Conservation (phyloP, 2,113 vertebrate genomes). For the Morphnarchus princeps region DNA sequence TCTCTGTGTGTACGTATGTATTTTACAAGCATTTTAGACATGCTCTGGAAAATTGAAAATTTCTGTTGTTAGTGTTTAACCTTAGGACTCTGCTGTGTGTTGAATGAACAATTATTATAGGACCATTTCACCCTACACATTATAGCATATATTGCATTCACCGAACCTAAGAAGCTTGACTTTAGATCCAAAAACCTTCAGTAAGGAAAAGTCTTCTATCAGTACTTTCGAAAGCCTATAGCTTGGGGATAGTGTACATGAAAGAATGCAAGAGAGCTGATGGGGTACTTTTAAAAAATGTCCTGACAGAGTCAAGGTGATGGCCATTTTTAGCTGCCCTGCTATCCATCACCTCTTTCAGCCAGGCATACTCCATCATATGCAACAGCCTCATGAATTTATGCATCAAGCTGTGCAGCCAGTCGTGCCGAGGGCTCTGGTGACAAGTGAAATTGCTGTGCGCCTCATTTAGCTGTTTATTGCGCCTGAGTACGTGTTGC, state of each 20-base stretch:
- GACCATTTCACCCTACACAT: slow-evolving; percentile 29
- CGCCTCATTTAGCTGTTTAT: slow-evolving; percentile 89
- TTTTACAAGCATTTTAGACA: background rate
- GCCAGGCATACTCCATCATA: slow-evolving; percentile 87
- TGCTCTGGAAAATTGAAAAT: background rate
- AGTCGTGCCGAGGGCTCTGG: slow-evolving; percentile 85
- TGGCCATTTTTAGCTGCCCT: slow-evolving; percentile 86
- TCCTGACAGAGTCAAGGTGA: slow-evolving; percentile 88
- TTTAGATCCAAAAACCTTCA: slow-evolving; percentile 20
- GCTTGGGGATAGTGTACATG: slow-evolving; percentile 69
- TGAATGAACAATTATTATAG: slow-evolving; percentile 38
- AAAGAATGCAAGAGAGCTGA: slow-evolving; percentile 80
- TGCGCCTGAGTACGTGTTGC: slow-evolving; percentile 86
- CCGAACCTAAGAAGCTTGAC: slow-evolving; percentile 38
- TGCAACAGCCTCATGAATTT: slow-evolving; percentile 88
- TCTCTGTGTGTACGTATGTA: background rate
- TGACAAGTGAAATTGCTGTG: slow-evolving; percentile 86
- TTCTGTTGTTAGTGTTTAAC: slow-evolving; percentile 45
- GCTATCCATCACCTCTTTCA: slow-evolving; percentile 87
- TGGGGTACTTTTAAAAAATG: slow-evolving; percentile 84
- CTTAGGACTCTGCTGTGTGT: background rate
- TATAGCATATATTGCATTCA: slow-evolving; percentile 10
- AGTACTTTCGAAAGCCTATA: slow-evolving; percentile 48
- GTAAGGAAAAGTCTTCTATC: slow-evolving; percentile 58
- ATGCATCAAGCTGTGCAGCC: slow-evolving; percentile 88